Percentiles rank a stretch among this genome's conserved stretches.
phyloP scores from a whole-genome alignment of 2,888 invertebrate genomes.

The Blomia tropicalis region DNA sequence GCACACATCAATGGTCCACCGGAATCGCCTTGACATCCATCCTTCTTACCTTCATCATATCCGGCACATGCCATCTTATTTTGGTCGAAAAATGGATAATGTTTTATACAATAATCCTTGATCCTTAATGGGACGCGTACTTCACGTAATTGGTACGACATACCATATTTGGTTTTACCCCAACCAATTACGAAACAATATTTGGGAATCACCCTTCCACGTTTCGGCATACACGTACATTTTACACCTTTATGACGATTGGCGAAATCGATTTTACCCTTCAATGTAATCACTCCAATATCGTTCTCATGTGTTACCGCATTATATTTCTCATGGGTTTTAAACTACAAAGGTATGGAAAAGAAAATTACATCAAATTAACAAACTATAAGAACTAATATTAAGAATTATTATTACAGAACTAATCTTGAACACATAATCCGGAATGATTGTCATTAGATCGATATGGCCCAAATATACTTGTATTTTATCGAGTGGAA shows the following conservation, averaged over 20 bases:
- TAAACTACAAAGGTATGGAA: not conserved
- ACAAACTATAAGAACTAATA: not conserved
- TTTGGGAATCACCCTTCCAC: not conserved
- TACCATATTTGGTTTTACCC: not conserved
- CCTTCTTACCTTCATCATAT: constrained; percentile 4
- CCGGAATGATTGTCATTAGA: not conserved
- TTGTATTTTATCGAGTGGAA: not conserved
- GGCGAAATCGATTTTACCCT: not conserved
- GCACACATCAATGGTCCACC: constrained; percentile 8
- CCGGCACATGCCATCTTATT: not conserved
- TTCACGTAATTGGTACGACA: not conserved
- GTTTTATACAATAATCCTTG: not conserved
- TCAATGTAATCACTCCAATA: not conserved
- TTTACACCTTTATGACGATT: not conserved
- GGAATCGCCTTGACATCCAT: not conserved
- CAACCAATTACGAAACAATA: not conserved
- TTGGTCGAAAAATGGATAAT: not conserved
- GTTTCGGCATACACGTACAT: not conserved
- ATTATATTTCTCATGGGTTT: not conserved
- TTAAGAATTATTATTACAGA: too few species aligned
- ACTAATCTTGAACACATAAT: not conserved
- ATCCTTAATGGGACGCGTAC: not conserved
- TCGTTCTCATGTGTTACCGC: not conserved
- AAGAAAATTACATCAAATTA: not conserved
- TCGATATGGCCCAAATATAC: constrained; percentile 1